Percentiles rank a stretch among this genome's conserved stretches.
phyloP scores from a whole-genome alignment of 2,888 invertebrate genomes.

The Falcaria lacertinaria region DNA sequence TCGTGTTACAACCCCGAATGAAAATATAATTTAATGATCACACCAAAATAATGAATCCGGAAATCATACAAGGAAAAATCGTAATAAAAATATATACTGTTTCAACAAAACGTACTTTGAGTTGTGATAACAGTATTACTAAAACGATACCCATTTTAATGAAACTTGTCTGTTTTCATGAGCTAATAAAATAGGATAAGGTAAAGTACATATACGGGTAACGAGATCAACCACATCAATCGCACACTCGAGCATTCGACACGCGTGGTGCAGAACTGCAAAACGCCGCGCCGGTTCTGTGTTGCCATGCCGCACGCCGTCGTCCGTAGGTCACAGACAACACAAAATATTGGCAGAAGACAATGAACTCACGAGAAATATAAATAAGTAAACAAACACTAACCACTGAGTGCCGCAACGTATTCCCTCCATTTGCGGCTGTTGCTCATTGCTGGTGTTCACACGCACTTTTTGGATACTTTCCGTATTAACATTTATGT shows the following conservation, averaged over 20 bases:
- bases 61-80: too few species aligned
- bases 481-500: constrained; percentile 67
- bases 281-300: not conserved
- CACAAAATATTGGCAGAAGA: not conserved
- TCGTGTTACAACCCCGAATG: too few species aligned
- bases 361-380: constrained; percentile 13
- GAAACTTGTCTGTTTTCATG: too few species aligned
- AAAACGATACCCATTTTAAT: too few species aligned
- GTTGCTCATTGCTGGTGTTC: constrained; percentile 58
- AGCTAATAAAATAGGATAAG: too few species aligned
- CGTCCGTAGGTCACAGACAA: not conserved
- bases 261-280: too few species aligned
- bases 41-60: too few species aligned
- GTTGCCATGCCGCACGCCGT: not conserved
- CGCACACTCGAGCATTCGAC: not conserved
- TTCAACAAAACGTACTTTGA: too few species aligned
- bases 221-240: not conserved
- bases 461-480: constrained; percentile 49
- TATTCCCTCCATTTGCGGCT: constrained; percentile 73
- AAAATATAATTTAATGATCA: too few species aligned
- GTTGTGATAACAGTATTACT: too few species aligned
- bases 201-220: too few species aligned
- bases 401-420: constrained; percentile 72
- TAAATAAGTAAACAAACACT: constrained; percentile 43
- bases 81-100: too few species aligned